Evolutionary conservation across 2,113 vertebrate species (phyloP).

Genomic region (Stegastes partitus): DNA sequence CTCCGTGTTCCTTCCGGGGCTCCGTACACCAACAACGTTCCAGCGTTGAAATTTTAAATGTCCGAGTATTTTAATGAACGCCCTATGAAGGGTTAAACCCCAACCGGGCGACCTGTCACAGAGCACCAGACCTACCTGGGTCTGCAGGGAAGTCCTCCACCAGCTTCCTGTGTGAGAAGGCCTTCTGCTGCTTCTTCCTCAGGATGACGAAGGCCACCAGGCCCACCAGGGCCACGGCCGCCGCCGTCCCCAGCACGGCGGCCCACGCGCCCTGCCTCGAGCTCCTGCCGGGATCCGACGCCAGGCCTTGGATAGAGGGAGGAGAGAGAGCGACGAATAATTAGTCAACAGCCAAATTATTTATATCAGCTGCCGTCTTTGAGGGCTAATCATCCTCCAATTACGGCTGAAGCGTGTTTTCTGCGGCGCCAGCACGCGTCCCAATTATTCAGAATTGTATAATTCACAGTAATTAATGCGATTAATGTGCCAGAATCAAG

Average conservation of each 20-base stretch:
- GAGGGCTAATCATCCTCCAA: conserved; percentile 57
- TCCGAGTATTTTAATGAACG: too few relatives aligned
- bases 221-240: conserved; percentile 80
- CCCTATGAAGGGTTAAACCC: too few relatives aligned
- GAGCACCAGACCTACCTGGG: conserved; percentile 84
- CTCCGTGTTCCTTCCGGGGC: too few relatives aligned
- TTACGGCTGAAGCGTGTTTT: conserved; percentile 38
- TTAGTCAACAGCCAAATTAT: conserved; percentile 43
- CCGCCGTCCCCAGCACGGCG: conserved; percentile 79
- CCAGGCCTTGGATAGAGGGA: conserved; percentile 48
- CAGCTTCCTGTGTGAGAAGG: conserved; percentile 89
- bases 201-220: conserved; percentile 83
- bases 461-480: conserved; percentile 66
- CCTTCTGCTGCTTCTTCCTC: conserved; percentile 79
- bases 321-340: conserved; percentile 18
- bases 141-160: conserved; percentile 87
- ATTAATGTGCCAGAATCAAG: conserved; percentile 56
- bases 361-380: conserved; percentile 34
- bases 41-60: too few relatives aligned
- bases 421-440: conserved; percentile 16
- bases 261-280: conserved; percentile 73
- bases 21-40: too few relatives aligned
- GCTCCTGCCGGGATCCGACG: conserved; percentile 19
- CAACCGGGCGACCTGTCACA: neutral
- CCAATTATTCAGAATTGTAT: conserved; percentile 54